Evolutionary conservation across 2,113 vertebrate genomes (phyloP).

Genomic region (Trematocara macrostoma): DNA sequence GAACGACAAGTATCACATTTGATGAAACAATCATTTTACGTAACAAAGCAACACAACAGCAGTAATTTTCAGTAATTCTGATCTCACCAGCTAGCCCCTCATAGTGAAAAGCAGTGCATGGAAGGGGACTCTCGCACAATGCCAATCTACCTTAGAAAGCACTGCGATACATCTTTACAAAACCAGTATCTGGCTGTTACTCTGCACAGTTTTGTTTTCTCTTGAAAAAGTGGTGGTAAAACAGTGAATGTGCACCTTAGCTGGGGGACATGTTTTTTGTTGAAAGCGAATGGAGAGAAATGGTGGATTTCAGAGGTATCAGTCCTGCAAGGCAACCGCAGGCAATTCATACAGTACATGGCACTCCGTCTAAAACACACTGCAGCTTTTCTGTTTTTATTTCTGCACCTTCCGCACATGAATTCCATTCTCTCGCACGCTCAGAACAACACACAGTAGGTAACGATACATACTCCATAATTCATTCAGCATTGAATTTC

Average conservation of each 20-base stretch:
- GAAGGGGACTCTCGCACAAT: constrained; percentile 4
- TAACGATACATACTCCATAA: constrained; percentile 68
- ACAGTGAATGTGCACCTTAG: constrained; percentile 65
- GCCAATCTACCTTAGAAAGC: constrained; percentile 46
- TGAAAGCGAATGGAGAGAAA: constrained; percentile 72
- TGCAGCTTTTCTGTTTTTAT: constrained; percentile 55
- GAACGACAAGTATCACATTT: constrained; percentile 8
- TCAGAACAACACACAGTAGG: constrained; percentile 56
- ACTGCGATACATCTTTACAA: constrained; percentile 60
- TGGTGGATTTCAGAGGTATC: constrained; percentile 71
- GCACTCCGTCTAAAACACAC: constrained; percentile 61
- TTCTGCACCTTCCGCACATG: constrained; percentile 57
- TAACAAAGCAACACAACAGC: not conserved
- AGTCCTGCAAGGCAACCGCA: constrained; percentile 77
- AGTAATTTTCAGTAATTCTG: constrained; percentile 10
- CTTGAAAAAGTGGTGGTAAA: constrained; percentile 71
- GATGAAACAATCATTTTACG: constrained; percentile 27
- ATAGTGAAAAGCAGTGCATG: not conserved
- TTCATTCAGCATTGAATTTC: constrained; percentile 67
- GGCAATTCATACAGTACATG: constrained; percentile 67
- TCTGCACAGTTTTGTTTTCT: constrained; percentile 74
- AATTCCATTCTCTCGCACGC: constrained; percentile 52
- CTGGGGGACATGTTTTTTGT: constrained; percentile 74
- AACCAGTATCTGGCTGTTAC: constrained; percentile 59
- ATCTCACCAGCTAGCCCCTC: constrained; percentile 11